Percentiles rank a stretch among this genome's conserved stretches.
phyloP scores from a whole-genome alignment of 2,888 invertebrate genomes.

The Troides aeacus region DNA sequence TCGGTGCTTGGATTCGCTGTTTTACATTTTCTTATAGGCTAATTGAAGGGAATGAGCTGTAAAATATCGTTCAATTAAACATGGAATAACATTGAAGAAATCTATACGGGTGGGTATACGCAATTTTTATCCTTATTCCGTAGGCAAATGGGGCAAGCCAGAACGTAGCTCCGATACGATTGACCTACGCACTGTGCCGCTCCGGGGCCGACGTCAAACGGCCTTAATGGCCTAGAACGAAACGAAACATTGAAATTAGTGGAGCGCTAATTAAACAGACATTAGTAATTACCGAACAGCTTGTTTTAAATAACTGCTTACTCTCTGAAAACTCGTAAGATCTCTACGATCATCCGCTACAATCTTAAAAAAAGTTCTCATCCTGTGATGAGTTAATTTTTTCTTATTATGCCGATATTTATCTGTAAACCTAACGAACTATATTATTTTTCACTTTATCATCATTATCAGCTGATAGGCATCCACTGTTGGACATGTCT shows the following conservation, averaged over 20 bases:
- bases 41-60: conserved; percentile 21
- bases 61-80: conserved; percentile 26
- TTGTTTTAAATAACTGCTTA: conserved; percentile 13
- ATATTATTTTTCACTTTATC: too few species aligned
- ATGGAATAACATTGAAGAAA: conserved; percentile 19
- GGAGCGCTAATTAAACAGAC: conserved; percentile 30
- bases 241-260: conserved; percentile 30
- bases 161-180: conserved; percentile 33
- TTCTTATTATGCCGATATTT: too few species aligned
- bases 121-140: conserved; percentile 30
- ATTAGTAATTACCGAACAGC: conserved; percentile 29
- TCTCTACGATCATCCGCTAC: too few species aligned
- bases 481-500: too few species aligned
- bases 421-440: too few species aligned
- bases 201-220: conserved; percentile 31
- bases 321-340: not conserved
- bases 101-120: conserved; percentile 9
- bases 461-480: too few species aligned
- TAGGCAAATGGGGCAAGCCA: conserved; percentile 33
- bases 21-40: conserved; percentile 14
- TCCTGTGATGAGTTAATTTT: too few species aligned
- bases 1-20: not conserved
- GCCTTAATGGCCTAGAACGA: conserved; percentile 35
- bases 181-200: conserved; percentile 34
- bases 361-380: too few species aligned